Evolutionary conservation across 2,888 invertebrate genomes (phyloP).

Genomic region (Drymonia ruficornis): DNA sequence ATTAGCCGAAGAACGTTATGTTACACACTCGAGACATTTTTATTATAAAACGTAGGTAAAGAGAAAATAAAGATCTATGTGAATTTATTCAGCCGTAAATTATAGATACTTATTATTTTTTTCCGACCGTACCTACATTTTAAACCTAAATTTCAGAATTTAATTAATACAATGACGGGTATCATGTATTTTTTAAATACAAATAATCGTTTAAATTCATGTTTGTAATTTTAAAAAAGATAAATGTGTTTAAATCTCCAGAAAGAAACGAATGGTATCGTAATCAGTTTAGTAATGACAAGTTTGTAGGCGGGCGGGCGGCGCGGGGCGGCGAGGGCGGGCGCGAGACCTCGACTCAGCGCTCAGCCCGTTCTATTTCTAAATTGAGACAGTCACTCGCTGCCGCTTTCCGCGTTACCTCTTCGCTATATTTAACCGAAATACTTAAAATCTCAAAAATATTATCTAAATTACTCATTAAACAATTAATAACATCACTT

Average conservation of each 20-base stretch:
- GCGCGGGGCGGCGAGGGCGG: constrained; percentile 37
- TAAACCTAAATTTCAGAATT: neutral
- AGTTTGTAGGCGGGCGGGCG: constrained; percentile 40
- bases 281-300: constrained; percentile 40
- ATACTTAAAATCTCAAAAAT: constrained; percentile 47
- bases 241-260: neutral
- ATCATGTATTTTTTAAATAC: too few relatives aligned
- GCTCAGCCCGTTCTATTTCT: constrained; percentile 83
- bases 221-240: too few relatives aligned
- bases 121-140: neutral
- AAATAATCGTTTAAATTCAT: too few relatives aligned
- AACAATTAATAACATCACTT: constrained; percentile 10
- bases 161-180: too few relatives aligned
- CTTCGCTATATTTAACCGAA: constrained; percentile 69
- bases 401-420: constrained; percentile 79
- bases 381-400: constrained; percentile 82
- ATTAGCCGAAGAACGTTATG: constrained; percentile 24
- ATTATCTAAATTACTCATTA: constrained; percentile 26
- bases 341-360: constrained; percentile 44
- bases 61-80: neutral
- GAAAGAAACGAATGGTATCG: constrained; percentile 10
- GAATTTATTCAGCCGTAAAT: neutral
- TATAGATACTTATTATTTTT: neutral
- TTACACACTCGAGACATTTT: constrained; percentile 6
- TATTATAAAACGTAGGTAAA: neutral